Percentiles rank a stretch among this genome's conserved stretches.
Evolutionary conservation across 2,113 vertebrate genomes (phyloP).

Genomic region (Orthochromis indermauri): DNA sequence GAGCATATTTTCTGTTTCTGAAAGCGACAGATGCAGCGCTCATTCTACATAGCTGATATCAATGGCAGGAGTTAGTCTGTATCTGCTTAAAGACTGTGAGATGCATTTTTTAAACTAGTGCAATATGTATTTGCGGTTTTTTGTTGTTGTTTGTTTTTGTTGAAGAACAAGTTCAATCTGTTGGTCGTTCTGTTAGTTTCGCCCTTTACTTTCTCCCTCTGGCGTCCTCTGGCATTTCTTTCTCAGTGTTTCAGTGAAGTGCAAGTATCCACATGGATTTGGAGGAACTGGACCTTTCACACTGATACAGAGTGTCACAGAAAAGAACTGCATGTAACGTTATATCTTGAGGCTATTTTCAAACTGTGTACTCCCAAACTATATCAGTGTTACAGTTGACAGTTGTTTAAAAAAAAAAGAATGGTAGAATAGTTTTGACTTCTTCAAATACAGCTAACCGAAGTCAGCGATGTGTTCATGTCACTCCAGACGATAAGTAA

Average conservation of each 20-base stretch:
- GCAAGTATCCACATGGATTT: conserved; percentile 41
- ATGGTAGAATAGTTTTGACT: conserved; percentile 75
- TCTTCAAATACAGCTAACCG: conserved; percentile 71
- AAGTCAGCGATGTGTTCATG: conserved; percentile 60
- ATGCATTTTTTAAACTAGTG: conserved; percentile 47
- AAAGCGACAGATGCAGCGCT: conserved; percentile 23
- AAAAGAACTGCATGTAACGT: conserved; percentile 78
- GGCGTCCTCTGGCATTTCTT: conserved; percentile 28
- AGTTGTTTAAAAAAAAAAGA: conserved; percentile 70
- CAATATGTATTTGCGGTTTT: conserved; percentile 65
- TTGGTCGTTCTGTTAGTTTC: conserved; percentile 2
- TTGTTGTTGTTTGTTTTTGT: neutral
- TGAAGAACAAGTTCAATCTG: conserved; percentile 38
- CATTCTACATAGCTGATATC: conserved; percentile 41
- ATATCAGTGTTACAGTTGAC: conserved; percentile 84
- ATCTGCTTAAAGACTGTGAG: conserved; percentile 59
- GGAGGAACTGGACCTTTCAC: conserved; percentile 67
- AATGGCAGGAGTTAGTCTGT: conserved; percentile 59
- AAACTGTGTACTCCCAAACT: conserved; percentile 82
- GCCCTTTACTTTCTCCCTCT: neutral
- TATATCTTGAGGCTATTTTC: conserved; percentile 76
- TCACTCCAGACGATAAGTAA: conserved; percentile 74
- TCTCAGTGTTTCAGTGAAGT: conserved; percentile 37
- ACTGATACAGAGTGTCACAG: conserved; percentile 60
- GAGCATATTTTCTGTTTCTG: neutral